Base-by-base conservation (phyloP, 2,797 vertebrate genomes). In the Rhinoraja longicauda region DNA sequence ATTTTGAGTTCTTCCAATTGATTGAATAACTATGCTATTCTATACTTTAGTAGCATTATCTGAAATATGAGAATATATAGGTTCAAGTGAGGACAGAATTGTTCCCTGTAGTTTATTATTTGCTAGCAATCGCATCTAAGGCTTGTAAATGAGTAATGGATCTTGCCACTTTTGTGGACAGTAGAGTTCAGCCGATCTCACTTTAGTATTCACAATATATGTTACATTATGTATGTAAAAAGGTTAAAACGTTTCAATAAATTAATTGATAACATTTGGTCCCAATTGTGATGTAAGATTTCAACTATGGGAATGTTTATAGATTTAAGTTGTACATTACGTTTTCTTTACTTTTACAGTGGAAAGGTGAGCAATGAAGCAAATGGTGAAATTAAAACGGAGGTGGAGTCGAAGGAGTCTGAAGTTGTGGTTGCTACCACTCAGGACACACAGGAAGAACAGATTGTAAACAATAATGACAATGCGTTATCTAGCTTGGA, bases 401-500 rank as follows among this genome's bases (percentile, higher is more conserved):
- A 95, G 93, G 94, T 95, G 93, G 94, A 95, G 94, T 96, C 94
- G 88, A 95, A 93, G 94, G 95, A 96, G 93, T 94, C 96, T 7
- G 96, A 96, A 95, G 96, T 96, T 93, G 94, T 95, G 84, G 95
- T 94, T 95, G 95, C 94, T 93, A 95, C 95, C 94, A 94, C 96
- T 93, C 95, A 95, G 94, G 96, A 94, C 93, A 95, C 95, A 93
- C 95, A 96, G 93, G 95, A 95, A 94, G 95, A 96, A 94, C 95
- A 96, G 94, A 95, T 96, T 94, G 95, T 96, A 70, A 95, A 96
- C 94, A 95, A 96, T 94, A 95, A 96, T 94, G 96, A 97, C 94
- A 95, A 96, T 95, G 96, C 96, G 91, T 96, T 96, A 94, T 95
- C 95, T 90, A 94, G 94, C 94, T 95, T 96, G 95, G 98, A 98